These are phyloP conservation scores for Tadarida brasiliensis DNA, from an alignment of 2,797 vertebrate species.

Conservation along the genomic window DNA sequence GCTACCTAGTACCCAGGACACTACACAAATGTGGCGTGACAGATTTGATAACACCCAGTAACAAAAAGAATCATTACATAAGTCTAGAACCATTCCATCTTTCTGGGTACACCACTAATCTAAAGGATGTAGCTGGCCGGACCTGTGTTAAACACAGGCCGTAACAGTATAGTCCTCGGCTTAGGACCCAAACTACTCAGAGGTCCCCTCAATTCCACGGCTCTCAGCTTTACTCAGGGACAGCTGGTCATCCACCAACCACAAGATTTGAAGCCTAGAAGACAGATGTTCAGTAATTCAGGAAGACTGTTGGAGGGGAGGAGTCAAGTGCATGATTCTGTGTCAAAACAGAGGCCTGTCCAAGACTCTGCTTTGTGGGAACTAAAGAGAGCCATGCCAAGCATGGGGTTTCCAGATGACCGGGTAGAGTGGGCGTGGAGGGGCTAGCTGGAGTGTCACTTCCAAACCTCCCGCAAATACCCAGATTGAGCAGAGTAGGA, in stretches of 20 bases:
- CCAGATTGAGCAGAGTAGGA: conserved; percentile 2
- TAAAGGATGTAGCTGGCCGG: background rate
- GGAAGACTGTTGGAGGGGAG: background rate
- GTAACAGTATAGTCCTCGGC: background rate
- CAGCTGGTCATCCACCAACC: conserved; percentile 2
- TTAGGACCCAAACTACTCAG: background rate
- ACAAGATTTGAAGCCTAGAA: conserved; percentile 55
- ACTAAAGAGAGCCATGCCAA: background rate
- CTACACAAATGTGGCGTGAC: background rate
- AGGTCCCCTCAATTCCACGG: background rate
- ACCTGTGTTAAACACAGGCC: background rate
- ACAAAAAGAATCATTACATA: background rate
- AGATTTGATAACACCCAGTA: background rate
- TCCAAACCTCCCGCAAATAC: conserved; percentile 47
- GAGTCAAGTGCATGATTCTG: background rate
- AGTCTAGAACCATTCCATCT: background rate
- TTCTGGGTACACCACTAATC: background rate
- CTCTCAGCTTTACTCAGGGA: background rate
- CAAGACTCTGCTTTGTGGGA: background rate
- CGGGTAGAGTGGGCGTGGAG: background rate
- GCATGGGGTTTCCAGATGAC: conserved; percentile 30
- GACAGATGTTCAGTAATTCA: conserved; percentile 50
- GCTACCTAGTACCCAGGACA: background rate
- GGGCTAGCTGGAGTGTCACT: conserved; percentile 7
- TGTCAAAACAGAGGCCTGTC: conserved; percentile 39